Percentiles rank a stretch among this genome's conserved stretches.
These are phyloP conservation scores for Megalurothrips usitatus DNA, from an alignment of 2,888 invertebrate genomes.

Conservation along the genomic window DNA sequence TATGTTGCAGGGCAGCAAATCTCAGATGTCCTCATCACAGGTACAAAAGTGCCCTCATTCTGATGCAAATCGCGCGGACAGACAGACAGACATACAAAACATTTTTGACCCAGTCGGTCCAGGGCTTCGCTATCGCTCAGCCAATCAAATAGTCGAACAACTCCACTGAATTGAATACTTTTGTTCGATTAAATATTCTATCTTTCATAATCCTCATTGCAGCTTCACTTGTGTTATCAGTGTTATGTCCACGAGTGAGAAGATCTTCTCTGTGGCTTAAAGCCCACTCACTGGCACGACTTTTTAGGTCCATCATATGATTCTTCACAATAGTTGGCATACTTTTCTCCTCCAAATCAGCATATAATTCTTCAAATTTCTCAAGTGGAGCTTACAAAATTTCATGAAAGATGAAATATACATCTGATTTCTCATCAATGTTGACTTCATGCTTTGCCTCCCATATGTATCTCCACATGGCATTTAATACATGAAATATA, in stretches of 20 bases:
- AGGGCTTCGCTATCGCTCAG: no score
- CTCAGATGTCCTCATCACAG: no score
- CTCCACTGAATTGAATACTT: neutral
- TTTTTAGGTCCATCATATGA: neutral
- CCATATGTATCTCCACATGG: conserved; percentile 35
- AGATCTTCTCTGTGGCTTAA: neutral
- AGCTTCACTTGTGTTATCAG: neutral
- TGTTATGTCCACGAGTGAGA: neutral
- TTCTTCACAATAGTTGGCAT: neutral
- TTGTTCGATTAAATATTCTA: neutral
- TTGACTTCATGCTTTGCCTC: conserved; percentile 31
- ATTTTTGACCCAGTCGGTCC: no score
- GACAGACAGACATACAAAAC: no score
- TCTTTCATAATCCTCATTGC: conserved; percentile 18
- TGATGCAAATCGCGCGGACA: no score
- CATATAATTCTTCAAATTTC: neutral
- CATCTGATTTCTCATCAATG: conserved; percentile 20
- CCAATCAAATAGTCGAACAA: no score
- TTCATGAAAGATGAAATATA: conserved; percentile 18
- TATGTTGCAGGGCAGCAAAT: no score
- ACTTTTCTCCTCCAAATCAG: neutral
- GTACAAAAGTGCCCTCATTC: no score
- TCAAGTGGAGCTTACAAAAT: neutral
- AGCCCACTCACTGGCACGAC: conserved; percentile 5
- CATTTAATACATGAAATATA: conserved; percentile 36